Conservation (phyloP, 2,113 vertebrate species). For the Candoia aspera region DNA sequence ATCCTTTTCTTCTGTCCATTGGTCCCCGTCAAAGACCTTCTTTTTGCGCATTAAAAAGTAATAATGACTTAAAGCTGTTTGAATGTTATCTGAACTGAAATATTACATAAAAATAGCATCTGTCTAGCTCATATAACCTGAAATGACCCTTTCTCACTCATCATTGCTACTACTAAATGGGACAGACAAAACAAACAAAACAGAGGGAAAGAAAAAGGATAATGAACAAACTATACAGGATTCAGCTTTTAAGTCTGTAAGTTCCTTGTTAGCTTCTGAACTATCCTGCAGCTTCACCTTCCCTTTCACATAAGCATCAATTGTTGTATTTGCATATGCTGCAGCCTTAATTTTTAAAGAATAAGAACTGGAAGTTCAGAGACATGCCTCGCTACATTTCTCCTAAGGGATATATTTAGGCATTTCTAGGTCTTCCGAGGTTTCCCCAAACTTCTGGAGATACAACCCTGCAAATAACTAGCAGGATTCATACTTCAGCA, state of each 20-base stretch:
- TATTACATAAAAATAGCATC: neutral
- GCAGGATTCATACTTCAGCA: neutral
- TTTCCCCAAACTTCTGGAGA: rapidly evolving
- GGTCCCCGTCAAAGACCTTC: neutral
- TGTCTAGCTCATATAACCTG: neutral
- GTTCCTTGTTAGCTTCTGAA: neutral
- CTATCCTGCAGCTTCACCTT: neutral
- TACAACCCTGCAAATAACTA: neutral
- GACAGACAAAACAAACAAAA: neutral
- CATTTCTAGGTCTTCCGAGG: neutral
- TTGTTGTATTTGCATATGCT: neutral
- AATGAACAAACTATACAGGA: neutral
- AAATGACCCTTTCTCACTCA: neutral
- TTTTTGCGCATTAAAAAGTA: neutral
- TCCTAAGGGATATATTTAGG: neutral
- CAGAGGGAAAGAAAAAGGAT: neutral
- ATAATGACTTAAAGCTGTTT: neutral
- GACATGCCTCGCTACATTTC: neutral
- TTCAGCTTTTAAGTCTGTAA: neutral
- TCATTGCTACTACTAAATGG: neutral
- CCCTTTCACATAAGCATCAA: neutral
- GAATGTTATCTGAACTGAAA: neutral
- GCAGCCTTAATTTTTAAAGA: neutral
- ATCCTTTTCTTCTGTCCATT: neutral
- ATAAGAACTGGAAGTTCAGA: neutral